A percentile compares a stretch with the other conserved stretches of the same genome.
phyloP scores from a whole-genome alignment of 1,140 invertebrate genomes.

The Orussus abietinus region DNA sequence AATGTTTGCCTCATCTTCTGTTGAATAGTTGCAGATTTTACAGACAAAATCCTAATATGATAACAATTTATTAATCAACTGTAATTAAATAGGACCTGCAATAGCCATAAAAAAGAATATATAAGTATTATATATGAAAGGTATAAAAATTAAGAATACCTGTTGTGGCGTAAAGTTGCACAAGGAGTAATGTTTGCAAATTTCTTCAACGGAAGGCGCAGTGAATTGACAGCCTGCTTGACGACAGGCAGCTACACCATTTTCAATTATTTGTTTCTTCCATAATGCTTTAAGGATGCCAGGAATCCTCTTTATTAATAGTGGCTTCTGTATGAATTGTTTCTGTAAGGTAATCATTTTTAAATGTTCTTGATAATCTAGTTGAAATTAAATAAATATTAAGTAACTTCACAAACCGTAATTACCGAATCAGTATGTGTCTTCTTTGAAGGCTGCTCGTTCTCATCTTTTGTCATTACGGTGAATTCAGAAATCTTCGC shows the following conservation, averaged over 20 bases:
- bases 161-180: slow-evolving; percentile 39
- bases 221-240: slow-evolving; percentile 34
- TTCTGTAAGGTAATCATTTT: slow-evolving; percentile 23
- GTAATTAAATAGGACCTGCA: too few relatives aligned
- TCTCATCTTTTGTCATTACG: slow-evolving; percentile 23
- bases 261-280: slow-evolving; percentile 27
- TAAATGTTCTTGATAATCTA: slow-evolving; percentile 2
- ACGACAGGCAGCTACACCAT: slow-evolving; percentile 27
- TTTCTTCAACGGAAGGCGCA: slow-evolving; percentile 24
- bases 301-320: slow-evolving; percentile 27
- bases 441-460: slow-evolving; percentile 19
- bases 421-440: slow-evolving; percentile 4
- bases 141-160: slow-evolving; percentile 16
- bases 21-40: slow-evolving; percentile 37
- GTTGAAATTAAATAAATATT: not conserved
- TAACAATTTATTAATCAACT: not conserved
- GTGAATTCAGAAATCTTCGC: slow-evolving; percentile 40
- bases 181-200: slow-evolving; percentile 32
- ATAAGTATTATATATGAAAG: not conserved
- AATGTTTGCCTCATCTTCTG: slow-evolving; percentile 25
- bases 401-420: slow-evolving; percentile 2
- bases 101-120: not conserved
- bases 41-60: slow-evolving; percentile 32
- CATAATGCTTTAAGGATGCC: slow-evolving; percentile 31
- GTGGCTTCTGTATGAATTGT: slow-evolving; percentile 29